These are phyloP conservation scores for Galleria mellonella DNA, from an alignment of 1,140 invertebrate species.

Conservation along the genomic window DNA sequence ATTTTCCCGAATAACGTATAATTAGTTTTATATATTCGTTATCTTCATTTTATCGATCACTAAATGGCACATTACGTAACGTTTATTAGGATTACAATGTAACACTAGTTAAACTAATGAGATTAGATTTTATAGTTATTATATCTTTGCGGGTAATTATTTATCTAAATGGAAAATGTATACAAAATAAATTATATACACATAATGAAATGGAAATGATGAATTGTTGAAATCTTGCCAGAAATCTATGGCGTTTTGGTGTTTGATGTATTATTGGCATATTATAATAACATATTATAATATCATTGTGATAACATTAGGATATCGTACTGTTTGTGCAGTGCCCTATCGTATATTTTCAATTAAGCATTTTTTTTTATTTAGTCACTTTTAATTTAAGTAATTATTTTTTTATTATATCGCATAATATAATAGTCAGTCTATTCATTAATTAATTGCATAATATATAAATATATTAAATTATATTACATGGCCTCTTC, in stretches of 20 bases:
- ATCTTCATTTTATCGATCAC: constrained; percentile 8
- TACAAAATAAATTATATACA: constrained; percentile 49
- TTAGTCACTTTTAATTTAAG: constrained; percentile 14
- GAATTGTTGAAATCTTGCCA: constrained; percentile 60
- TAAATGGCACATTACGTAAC: constrained; percentile 21
- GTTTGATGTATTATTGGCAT: constrained; percentile 55
- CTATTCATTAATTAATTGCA: too few species aligned
- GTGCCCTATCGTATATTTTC: constrained; percentile 31
- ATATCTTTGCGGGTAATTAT: constrained; percentile 47
- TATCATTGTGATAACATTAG: constrained; percentile 10
- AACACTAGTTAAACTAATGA: constrained; percentile 46
- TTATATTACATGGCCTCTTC: constrained; percentile 30
- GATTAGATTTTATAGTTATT: constrained; percentile 63
- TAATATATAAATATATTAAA: constrained; percentile 26
- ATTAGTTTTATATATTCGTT: constrained; percentile 14
- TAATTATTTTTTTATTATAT: constrained; percentile 17
- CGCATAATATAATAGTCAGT: constrained; percentile 25
- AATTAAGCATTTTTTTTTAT: constrained; percentile 21
- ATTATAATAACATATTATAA: constrained; percentile 25
- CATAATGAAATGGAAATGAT: constrained; percentile 23
- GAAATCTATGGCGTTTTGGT: constrained; percentile 48
- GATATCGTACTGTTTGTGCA: constrained; percentile 48
- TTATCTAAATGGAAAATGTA: constrained; percentile 48
- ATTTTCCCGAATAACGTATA: constrained; percentile 12
- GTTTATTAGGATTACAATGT: constrained; percentile 36